phyloP scores from a whole-genome alignment of 2,888 invertebrate species.

The Drosophila acutilabella region DNA sequence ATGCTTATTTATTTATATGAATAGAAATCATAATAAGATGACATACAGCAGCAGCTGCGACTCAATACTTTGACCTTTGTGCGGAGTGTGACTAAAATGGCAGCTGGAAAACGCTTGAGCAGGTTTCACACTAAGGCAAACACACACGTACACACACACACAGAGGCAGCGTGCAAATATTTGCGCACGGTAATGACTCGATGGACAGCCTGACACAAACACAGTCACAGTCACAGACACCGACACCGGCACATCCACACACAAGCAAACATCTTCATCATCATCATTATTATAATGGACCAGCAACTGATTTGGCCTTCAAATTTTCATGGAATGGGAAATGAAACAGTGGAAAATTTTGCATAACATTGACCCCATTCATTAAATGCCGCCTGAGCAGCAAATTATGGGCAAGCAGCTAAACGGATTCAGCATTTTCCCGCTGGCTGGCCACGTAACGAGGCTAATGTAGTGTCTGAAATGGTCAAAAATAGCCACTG shows the following conservation, averaged over 20 bases:
- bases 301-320: constrained; percentile 13
- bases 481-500: constrained; percentile 59
- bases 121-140: constrained; percentile 56
- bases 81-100: constrained; percentile 58
- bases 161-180: constrained; percentile 55
- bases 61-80: constrained; percentile 64
- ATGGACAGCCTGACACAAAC: constrained; percentile 36
- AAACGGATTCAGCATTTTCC: constrained; percentile 53
- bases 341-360: constrained; percentile 46
- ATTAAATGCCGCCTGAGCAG: constrained; percentile 46
- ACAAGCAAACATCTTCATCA: constrained; percentile 1
- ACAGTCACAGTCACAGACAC: not conserved
- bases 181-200: constrained; percentile 74
- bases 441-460: constrained; percentile 58
- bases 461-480: constrained; percentile 66
- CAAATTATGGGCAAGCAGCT: constrained; percentile 44
- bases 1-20: constrained; percentile 14
- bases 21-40: constrained; percentile 25
- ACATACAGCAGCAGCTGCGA: constrained; percentile 24
- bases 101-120: constrained; percentile 51
- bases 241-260: not conserved
- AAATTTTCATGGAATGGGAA: not conserved
- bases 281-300: not conserved
- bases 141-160: constrained; percentile 13
- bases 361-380: constrained; percentile 71